These are phyloP conservation scores for Oreochromis grahami DNA, from an alignment of 2,797 vertebrate species.

Conservation along the genomic window DNA sequence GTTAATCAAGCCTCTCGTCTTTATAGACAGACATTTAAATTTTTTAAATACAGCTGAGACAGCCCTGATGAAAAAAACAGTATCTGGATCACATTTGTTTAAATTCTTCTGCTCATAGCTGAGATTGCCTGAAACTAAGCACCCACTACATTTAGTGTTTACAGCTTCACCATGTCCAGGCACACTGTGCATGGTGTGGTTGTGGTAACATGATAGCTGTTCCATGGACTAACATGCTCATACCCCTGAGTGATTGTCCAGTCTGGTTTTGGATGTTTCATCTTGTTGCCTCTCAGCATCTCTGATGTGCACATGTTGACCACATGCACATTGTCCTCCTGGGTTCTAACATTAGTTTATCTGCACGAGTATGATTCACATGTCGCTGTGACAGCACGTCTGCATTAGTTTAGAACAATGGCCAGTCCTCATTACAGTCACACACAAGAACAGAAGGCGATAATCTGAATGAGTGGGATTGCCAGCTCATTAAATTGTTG, in stretches of 20 bases:
- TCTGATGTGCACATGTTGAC: not conserved
- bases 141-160: slow-evolving; percentile 5
- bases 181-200: not conserved
- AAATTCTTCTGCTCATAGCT: not conserved
- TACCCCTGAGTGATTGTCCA: not conserved
- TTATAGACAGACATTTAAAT: not conserved
- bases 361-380: not conserved
- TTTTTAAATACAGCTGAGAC: not conserved
- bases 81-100: not conserved
- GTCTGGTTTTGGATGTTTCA: not conserved
- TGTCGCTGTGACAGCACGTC: not conserved
- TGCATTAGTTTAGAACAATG: not conserved
- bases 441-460: not conserved
- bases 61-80: not conserved
- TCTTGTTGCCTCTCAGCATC: not conserved
- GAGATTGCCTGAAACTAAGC: slow-evolving; percentile 47
- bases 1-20: not conserved
- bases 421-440: not conserved
- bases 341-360: not conserved
- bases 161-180: not conserved
- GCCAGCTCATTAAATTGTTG: not conserved
- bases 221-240: not conserved
- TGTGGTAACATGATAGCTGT: not conserved
- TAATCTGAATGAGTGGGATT: not conserved
- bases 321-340: not conserved